These are phyloP conservation scores for Larimichthys polyactis DNA, from an alignment of 2,113 vertebrate species.

Conservation along the genomic window DNA sequence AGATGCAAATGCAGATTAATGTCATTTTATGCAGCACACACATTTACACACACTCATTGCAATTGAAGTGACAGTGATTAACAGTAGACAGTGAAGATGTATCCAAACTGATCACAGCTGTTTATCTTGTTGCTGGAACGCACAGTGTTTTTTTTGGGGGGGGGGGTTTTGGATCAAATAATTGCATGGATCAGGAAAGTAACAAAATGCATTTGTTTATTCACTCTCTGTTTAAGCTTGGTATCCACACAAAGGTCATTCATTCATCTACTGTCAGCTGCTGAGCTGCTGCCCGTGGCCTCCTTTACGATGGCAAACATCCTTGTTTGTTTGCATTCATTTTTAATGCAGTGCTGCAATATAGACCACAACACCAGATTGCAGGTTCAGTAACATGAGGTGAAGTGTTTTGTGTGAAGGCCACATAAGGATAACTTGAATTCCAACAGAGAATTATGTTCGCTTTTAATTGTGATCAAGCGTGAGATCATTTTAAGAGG, in stretches of 20 bases:
- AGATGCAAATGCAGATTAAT: background rate
- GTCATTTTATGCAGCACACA: background rate
- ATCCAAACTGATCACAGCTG: slow-evolving; percentile 29
- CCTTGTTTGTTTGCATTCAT: slow-evolving; percentile 39
- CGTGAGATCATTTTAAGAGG: slow-evolving; percentile 34
- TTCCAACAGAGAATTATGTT: background rate
- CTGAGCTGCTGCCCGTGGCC: background rate
- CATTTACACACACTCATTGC: too few species aligned
- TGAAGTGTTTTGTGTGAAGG: slow-evolving; percentile 35
- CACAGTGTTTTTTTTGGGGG: background rate
- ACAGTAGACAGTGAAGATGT: slow-evolving; percentile 14
- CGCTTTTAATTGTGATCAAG: slow-evolving; percentile 28
- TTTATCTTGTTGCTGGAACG: slow-evolving; percentile 25
- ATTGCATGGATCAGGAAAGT: slow-evolving; percentile 13
- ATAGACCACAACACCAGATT: slow-evolving; percentile 22
- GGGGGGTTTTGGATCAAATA: slow-evolving; percentile 18
- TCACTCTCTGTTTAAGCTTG: slow-evolving; percentile 5
- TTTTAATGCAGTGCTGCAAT: slow-evolving; percentile 25
- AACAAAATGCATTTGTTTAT: slow-evolving; percentile 29
- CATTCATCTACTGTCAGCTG: slow-evolving; percentile 9
- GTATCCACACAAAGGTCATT: slow-evolving; percentile 33
- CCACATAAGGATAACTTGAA: background rate
- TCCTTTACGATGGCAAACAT: background rate
- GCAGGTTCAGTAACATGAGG: slow-evolving; percentile 31
- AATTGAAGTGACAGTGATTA: too few species aligned